phyloP scores from a whole-genome alignment of 2,888 invertebrate species.

The Altica lythri region DNA sequence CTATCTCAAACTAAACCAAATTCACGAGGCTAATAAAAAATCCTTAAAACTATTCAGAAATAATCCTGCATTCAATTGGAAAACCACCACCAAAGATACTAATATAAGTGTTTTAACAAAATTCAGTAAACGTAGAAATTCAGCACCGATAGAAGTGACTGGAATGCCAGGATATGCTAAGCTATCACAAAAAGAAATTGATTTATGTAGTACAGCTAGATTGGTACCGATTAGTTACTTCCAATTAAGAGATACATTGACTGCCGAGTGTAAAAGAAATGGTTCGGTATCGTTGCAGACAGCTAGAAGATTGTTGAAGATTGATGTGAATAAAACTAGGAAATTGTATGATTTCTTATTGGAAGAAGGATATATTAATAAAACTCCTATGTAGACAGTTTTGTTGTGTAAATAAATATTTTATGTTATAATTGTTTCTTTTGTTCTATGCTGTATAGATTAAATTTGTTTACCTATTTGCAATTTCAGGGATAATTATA shows the following conservation, averaged over 20 bases:
- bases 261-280: slow-evolving; percentile 75
- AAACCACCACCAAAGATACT: slow-evolving; percentile 35
- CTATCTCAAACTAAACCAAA: slow-evolving; percentile 68
- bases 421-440: no score
- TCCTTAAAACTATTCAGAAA: slow-evolving; percentile 56
- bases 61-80: slow-evolving; percentile 50
- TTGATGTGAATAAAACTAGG: slow-evolving; percentile 91
- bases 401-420: no score
- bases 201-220: slow-evolving; percentile 76
- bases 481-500: no score
- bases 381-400: slow-evolving; percentile 57
- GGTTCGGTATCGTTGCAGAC: slow-evolving; percentile 78
- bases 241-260: slow-evolving; percentile 75
- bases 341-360: slow-evolving; percentile 82
- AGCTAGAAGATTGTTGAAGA: slow-evolving; percentile 83
- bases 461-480: no score
- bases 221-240: slow-evolving; percentile 78
- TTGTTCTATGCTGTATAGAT: no score
- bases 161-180: slow-evolving; percentile 80
- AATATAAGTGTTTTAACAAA: slow-evolving; percentile 29
- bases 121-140: slow-evolving; percentile 52
- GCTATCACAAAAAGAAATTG: slow-evolving; percentile 70
- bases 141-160: slow-evolving; percentile 67
- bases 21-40: slow-evolving; percentile 63
- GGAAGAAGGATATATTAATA: slow-evolving; percentile 72